These are phyloP conservation scores for Monochamus alternatus DNA, from an alignment of 2,888 invertebrate species.

Conservation along the genomic window DNA sequence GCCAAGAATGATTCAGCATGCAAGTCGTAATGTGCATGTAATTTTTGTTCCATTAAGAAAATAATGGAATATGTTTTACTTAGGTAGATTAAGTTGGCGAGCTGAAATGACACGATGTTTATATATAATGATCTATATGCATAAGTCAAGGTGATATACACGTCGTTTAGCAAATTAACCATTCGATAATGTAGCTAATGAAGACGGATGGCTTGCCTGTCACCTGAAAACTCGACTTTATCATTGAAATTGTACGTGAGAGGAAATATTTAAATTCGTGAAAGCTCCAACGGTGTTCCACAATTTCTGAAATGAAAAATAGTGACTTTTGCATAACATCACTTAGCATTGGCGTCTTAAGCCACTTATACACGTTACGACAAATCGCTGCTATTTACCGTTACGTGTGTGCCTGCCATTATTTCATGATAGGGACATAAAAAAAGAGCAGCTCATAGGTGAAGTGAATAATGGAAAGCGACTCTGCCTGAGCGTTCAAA, in stretches of 20 bases:
- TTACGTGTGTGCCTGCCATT: no score
- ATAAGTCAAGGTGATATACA: neutral
- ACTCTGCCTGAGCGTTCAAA: no score
- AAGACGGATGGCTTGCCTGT: neutral
- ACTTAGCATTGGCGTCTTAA: no score
- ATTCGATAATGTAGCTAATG: neutral
- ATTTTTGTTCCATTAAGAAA: constrained; percentile 14
- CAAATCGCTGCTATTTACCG: no score
- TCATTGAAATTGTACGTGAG: neutral
- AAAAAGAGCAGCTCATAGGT: no score
- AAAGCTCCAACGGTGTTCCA: neutral
- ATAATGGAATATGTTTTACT: neutral
- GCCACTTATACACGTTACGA: no score
- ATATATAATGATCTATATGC: constrained; percentile 8
- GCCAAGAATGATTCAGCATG: neutral
- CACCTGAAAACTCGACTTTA: no score
- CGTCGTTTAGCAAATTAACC: constrained; percentile 14
- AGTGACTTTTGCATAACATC: no score
- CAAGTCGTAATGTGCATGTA: neutral
- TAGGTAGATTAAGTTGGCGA: constrained; percentile 4
- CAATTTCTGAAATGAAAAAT: no score
- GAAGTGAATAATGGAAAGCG: no score
- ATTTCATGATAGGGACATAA: no score
- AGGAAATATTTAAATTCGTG: neutral
- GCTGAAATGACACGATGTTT: constrained; percentile 8